A percentile compares a stretch with the other conserved stretches of the same genome.
phyloP scores from a whole-genome alignment of 2,888 invertebrate species.

The Cheilosia vulpina region DNA sequence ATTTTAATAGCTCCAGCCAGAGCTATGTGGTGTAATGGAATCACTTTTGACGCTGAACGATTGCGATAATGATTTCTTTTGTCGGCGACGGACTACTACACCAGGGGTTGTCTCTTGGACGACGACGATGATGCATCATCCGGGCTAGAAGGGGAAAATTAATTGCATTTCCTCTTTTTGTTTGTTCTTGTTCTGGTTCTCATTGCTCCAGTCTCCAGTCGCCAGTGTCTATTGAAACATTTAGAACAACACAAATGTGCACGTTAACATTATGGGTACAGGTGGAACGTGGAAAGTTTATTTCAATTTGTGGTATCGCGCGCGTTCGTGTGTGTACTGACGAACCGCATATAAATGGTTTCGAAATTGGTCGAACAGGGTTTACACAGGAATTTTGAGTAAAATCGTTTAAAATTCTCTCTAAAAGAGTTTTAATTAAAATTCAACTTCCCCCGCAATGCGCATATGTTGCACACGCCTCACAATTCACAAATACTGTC shows the following conservation, averaged over 20 bases:
- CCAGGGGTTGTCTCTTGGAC: conserved; percentile 27
- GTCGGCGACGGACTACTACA: conserved; percentile 41
- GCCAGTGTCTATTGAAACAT: conserved; percentile 14
- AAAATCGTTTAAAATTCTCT: conserved; percentile 68
- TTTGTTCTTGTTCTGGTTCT: conserved; percentile 43
- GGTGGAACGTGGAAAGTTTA: conserved; percentile 43
- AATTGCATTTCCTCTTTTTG: conserved; percentile 67
- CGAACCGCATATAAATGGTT: conserved; percentile 41
- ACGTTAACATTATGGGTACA: background rate
- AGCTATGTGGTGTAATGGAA: conserved; percentile 53
- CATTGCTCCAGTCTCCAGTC: background rate
- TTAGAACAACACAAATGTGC: conserved; percentile 46
- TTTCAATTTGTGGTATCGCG: conserved; percentile 60
- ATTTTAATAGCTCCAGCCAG: conserved; percentile 70
- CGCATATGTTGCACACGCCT: conserved; percentile 7
- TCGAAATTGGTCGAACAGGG: conserved; percentile 39
- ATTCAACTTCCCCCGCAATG: conserved; percentile 30
- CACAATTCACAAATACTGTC: conserved; percentile 24
- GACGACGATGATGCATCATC: conserved; percentile 52
- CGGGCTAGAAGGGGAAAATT: conserved; percentile 55
- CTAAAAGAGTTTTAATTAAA: conserved; percentile 73
- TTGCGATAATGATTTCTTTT: conserved; percentile 73
- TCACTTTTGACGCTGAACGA: conserved; percentile 71
- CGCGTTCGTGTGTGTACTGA: conserved; percentile 19
- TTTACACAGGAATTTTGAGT: conserved; percentile 43